Evolutionary conservation across 2,888 invertebrate species (phyloP), one percentile per base, ranked within the genome.

Genomic region (Microchrysa polita): DNA sequence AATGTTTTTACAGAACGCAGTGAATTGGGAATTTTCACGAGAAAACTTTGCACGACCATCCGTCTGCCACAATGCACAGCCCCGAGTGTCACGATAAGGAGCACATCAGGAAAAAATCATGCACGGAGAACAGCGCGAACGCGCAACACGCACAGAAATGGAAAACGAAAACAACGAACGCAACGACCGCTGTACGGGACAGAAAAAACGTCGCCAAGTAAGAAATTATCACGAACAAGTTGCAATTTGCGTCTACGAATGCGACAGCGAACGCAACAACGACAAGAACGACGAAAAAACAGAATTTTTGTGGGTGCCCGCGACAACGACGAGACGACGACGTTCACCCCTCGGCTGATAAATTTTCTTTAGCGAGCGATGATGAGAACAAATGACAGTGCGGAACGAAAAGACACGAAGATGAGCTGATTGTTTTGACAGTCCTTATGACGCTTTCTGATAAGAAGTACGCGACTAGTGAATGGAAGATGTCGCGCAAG

Each of bases 291-390:
- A 34, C 27, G 27, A 7, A 34, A 34, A 34, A 34, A 34, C 2
- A 34, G 4, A 34, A 34, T 34, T 34, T 34, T 34, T 34, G 27
- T 9, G 22, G 22, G 12, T 48, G 48, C 48, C 20, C 18, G 65
- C 65, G n/a, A n/a, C n/a, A n/a, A n/a, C n/a, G n/a, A n/a, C n/a
- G n/a, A n/a, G n/a, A 5, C 61, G 61, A 61, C 61, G 40, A 48
- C 65, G n/a, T 44, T 65, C 65, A 48, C 65, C 44, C 65, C 44
- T 44, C 61, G 61, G 65, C 65, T 65, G 65, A 65, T 44, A 65
- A 65, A 9, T 22, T 65, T 65, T 65, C 27, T 34, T 34, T n/a
- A n/a, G n/a, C n/a, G 27, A 5, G 27, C 27, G 27, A 34, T 7
- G 27, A 34, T 7, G 27, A 34, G 4, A 7, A n/a, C n/a, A n/a